Evolutionary conservation across 2,888 invertebrate species (phyloP), one percentile per base, ranked within the genome.

Genomic region (Idaea biselata): DNA sequence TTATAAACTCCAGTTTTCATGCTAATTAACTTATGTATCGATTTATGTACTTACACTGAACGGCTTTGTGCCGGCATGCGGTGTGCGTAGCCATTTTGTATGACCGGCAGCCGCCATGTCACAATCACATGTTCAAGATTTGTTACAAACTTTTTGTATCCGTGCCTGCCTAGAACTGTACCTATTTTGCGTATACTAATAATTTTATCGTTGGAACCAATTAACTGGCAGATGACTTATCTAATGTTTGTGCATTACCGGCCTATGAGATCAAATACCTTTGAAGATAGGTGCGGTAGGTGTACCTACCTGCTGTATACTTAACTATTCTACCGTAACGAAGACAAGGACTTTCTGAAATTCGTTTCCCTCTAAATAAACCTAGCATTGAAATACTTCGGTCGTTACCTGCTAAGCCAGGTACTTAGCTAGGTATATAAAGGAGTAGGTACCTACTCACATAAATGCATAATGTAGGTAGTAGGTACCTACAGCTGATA

Each of bases 21-120:
- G 25, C 1, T 44, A 11, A 44, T 44, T 44, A 44, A 8, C 14
- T 8, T 8, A 44, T 44, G 44, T 44, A 44, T 44, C 11, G 33
- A 17, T 62, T 33, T 60, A 54, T 53, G 59, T 58, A 62, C 61
- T 67, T 62, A 65, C 62, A 73, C 11, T 11, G 44, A 14, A 33
- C 33, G 14, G 44, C 44, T 11, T 44, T 14, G 44, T 44, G 44
- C 87, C 87, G 88, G 87, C 82, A 82, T 83, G 81, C 75, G 78
- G 44, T 44, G 44, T 14, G 79, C 80, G 84, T 79, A 84, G 91
- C 90, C 91, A 90, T 90, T 82, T 91, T 91, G 88, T 81, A 73
- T 88, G 86, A 86, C 84, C 82, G 84, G 80, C 80, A 79, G 83
- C 80, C 84, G 88, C 89, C 90, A 89, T 89, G 88, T 89, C 88